Percentiles rank a stretch among this genome's conserved stretches.
These are phyloP conservation scores for Geotrupes spiniger DNA, from an alignment of 2,888 invertebrate species.

Conservation along the genomic window DNA sequence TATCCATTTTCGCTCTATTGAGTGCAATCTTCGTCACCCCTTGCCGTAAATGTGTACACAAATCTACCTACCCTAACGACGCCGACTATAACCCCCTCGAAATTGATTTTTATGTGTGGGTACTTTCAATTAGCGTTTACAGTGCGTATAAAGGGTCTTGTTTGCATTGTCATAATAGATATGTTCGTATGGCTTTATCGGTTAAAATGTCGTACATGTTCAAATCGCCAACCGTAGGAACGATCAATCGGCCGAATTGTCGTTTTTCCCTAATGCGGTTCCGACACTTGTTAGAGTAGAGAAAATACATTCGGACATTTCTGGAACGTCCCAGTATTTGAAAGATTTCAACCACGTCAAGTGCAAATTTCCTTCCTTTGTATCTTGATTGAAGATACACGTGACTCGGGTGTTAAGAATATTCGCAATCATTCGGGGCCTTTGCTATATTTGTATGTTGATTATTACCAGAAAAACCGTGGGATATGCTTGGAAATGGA, in stretches of 20 bases:
- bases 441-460: neutral
- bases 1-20: conserved; percentile 14
- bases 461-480: no score
- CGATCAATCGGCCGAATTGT: no score
- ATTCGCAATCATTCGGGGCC: neutral
- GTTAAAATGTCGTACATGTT: no score
- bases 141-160: conserved; percentile 30
- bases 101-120: conserved; percentile 48
- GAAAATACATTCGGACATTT: conserved; percentile 1
- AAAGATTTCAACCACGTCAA: conserved; percentile 39
- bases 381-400: conserved; percentile 43
- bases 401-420: conserved; percentile 12
- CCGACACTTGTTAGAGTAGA: no score
- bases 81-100: conserved; percentile 28
- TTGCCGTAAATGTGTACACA: conserved; percentile 35
- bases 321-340: conserved; percentile 6
- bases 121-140: conserved; percentile 46
- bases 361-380: conserved; percentile 50
- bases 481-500: no score
- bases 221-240: no score
- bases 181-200: conserved; percentile 26
- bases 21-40: conserved; percentile 33
- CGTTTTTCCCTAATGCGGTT: no score
- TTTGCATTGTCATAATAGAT: conserved; percentile 26
- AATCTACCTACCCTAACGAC: conserved; percentile 28